Evolutionary conservation across 2,113 vertebrate genomes (phyloP).

Genomic region (Aviceda subcristata): DNA sequence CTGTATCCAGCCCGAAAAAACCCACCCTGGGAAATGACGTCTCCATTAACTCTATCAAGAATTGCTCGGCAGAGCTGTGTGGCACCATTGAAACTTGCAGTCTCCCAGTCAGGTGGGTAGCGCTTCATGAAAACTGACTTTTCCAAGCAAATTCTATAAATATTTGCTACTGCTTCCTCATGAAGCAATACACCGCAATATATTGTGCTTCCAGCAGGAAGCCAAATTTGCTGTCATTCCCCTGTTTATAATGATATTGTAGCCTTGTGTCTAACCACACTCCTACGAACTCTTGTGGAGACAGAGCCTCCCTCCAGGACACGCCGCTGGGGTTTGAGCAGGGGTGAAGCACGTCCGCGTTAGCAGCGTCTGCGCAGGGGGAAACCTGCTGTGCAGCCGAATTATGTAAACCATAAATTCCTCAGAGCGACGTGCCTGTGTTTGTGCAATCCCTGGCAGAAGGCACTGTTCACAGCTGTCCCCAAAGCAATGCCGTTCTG

Average conservation of each 20-base stretch:
- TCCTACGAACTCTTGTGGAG: not conserved
- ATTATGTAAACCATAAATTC: not conserved
- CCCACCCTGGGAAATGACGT: not conserved
- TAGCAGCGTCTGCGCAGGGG: fast-evolving
- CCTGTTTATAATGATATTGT: not conserved
- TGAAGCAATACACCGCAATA: not conserved
- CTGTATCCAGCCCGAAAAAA: not conserved
- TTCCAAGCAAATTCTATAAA: not conserved
- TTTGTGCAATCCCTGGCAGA: not conserved
- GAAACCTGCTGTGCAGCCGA: not conserved
- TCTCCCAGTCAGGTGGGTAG: not conserved
- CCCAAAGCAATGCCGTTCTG: not conserved
- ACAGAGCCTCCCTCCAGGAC: not conserved
- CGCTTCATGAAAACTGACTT: not conserved
- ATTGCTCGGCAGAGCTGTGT: not conserved
- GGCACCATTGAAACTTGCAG: not conserved
- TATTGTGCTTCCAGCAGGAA: not conserved
- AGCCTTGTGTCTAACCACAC: not conserved
- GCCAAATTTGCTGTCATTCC: not conserved
- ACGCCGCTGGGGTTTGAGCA: not conserved
- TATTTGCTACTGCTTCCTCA: not conserved
- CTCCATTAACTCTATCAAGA: not conserved
- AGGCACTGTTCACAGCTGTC: not conserved
- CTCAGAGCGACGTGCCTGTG: not conserved
- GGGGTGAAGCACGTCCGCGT: not conserved